Evolutionary conservation across 1,140 invertebrate species (phyloP).

Genomic region (Anoplophora glabripennis): DNA sequence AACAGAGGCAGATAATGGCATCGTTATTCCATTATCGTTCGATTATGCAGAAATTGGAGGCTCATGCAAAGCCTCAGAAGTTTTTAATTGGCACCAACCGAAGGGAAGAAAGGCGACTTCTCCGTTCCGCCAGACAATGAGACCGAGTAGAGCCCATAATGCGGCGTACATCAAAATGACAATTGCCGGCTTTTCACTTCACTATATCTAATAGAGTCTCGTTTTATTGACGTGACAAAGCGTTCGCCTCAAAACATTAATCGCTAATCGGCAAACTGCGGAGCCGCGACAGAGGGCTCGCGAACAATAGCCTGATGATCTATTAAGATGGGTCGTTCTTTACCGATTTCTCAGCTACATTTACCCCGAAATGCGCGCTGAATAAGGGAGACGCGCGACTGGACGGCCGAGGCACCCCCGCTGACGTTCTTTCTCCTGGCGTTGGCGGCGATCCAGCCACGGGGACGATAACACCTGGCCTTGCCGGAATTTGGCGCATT

Average conservation of each 20-base stretch:
- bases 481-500: too few species aligned
- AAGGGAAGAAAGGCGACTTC: slow-evolving; percentile 14
- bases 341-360: slow-evolving; percentile 50
- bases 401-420: too few species aligned
- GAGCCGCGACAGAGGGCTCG: slow-evolving; percentile 18
- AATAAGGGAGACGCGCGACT: slow-evolving; percentile 15
- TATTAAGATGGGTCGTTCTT: slow-evolving; percentile 49
- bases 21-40: neutral
- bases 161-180: neutral
- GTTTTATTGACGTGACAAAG: too few species aligned
- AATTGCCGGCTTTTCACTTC: neutral
- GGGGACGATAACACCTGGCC: too few species aligned
- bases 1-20: neutral
- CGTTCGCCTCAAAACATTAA: slow-evolving; percentile 43
- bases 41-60: slow-evolving; percentile 1
- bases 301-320: slow-evolving; percentile 45
- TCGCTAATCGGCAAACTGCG: slow-evolving; percentile 43
- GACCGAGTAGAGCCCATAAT: neutral
- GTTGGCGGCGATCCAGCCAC: too few species aligned
- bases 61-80: slow-evolving; percentile 12
- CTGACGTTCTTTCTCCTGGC: too few species aligned
- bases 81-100: slow-evolving; percentile 18
- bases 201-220: too few species aligned
- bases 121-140: slow-evolving; percentile 16
- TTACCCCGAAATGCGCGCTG: slow-evolving; percentile 45